Percentiles rank a stretch among this genome's conserved stretches.
These are phyloP conservation scores for Phaedon cochleariae DNA, from an alignment of 2,888 invertebrate genomes.

Conservation along the genomic window DNA sequence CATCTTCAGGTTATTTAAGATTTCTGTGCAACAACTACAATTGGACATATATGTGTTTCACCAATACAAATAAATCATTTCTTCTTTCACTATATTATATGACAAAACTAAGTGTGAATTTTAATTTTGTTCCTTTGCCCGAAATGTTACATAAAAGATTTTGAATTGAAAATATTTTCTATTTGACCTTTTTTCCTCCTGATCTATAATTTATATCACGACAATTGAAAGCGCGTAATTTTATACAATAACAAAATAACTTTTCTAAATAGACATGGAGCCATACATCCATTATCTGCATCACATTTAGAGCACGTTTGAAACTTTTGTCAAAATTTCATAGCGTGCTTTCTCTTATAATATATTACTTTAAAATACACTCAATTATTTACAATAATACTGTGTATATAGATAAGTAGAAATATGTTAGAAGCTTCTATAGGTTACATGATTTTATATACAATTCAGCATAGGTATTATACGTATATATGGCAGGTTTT, in stretches of 20 bases:
- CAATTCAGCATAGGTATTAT: constrained; percentile 56
- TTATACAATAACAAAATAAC: constrained; percentile 58
- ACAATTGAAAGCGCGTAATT: constrained; percentile 61
- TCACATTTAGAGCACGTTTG: constrained; percentile 47
- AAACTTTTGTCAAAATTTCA: constrained; percentile 38
- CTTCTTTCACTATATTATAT: no score
- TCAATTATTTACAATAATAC: constrained; percentile 55
- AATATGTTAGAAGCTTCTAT: constrained; percentile 54
- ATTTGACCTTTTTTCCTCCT: not conserved
- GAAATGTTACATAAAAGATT: not conserved
- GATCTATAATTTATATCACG: constrained; percentile 55
- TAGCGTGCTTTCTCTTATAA: constrained; percentile 28
- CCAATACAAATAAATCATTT: no score
- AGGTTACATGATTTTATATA: constrained; percentile 50
- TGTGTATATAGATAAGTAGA: constrained; percentile 54
- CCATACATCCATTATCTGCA: constrained; percentile 48
- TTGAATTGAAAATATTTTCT: not conserved
- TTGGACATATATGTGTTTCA: no score
- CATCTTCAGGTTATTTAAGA: no score
- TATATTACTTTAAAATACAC: constrained; percentile 46
- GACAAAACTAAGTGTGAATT: no score
- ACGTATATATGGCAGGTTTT: constrained; percentile 59
- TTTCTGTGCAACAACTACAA: no score
- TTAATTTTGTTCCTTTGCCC: no score
- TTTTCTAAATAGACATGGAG: constrained; percentile 53